phyloP scores from a whole-genome alignment of 2,888 invertebrate species.

The Nowickia ferox region DNA sequence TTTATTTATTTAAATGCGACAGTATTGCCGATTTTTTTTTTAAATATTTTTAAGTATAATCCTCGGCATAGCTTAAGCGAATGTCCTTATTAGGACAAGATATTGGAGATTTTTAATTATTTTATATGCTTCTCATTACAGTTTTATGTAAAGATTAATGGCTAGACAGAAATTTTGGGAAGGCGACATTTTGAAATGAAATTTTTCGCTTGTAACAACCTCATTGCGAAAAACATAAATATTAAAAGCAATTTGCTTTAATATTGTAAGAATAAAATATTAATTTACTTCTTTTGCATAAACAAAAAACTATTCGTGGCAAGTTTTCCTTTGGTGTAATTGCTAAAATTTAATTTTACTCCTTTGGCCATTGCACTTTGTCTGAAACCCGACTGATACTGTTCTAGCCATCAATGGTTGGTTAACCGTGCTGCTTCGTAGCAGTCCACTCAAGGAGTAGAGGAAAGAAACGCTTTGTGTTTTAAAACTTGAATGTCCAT shows the following conservation, averaged over 20 bases:
- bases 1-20: conserved; percentile 60
- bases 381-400: conserved; percentile 21
- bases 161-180: neutral
- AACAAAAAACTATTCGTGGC: too few species aligned
- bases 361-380: neutral
- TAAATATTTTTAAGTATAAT: conserved; percentile 1
- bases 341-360: conserved; percentile 20
- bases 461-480: conserved; percentile 56
- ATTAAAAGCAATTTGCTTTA: neutral
- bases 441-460: conserved; percentile 22
- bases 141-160: conserved; percentile 5
- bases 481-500: conserved; percentile 48
- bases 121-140: conserved; percentile 41
- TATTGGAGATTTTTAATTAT: neutral
- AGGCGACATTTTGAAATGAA: neutral
- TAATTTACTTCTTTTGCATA: neutral
- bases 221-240: neutral
- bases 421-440: neutral
- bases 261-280: neutral
- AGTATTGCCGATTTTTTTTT: conserved; percentile 46
- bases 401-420: conserved; percentile 3
- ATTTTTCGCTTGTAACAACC: too few species aligned
- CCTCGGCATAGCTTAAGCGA: neutral
- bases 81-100: conserved; percentile 2
- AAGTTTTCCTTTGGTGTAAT: conserved; percentile 4